Evolutionary conservation across 2,797 vertebrate genomes (phyloP), one percentile per base, ranked within the genome.

Genomic region (Ceryle rudis): DNA sequence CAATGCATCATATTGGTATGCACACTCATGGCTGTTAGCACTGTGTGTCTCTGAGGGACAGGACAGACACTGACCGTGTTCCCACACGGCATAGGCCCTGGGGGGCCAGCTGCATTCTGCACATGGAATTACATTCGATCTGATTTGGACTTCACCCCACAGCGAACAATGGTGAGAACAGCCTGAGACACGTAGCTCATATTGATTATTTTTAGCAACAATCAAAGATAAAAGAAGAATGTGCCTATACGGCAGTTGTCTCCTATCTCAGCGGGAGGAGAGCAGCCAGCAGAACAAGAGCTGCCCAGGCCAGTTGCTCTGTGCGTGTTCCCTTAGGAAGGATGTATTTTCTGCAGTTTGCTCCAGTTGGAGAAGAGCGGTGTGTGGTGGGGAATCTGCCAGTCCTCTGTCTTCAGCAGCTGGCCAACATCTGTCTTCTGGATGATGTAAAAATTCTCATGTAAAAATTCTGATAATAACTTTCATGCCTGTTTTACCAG

Each of bases 351-450:
- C 90, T 92, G 71, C 26, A 67, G 55, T 81, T 81, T 81, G 61
- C 61, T 94, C 65, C 79, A 51, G 47, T 39, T 61, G 5, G 47
- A 66, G 13, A 73, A 29, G 39, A 84, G 61, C 3, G 5, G 29
- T 15, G 42, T 28, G 81, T 0, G 4, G 49, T 35, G 64, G 44
- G 74, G 94, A 78, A 51, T 60, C 69, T 70, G 77, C 49, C 72
- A 94, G 11, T 35, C 19, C 52, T 51, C 77, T 73, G 39, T 80
- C 64, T 93, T 75, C 60, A 94, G 79, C 87, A 94, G 77, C 89
- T 93, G 90, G 54, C 39, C 71, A 86, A 71, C 65, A 84, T 93
- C 91, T 93, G 67, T 78, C 65, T 61, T 13, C 42, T 81, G 85
- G 31, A 28, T 69, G 70, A 20, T 25, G 39, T 13, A 66, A 55